These are phyloP conservation scores for Trogon melanurus DNA, from an alignment of 2,113 vertebrate genomes.

Conservation along the genomic window DNA sequence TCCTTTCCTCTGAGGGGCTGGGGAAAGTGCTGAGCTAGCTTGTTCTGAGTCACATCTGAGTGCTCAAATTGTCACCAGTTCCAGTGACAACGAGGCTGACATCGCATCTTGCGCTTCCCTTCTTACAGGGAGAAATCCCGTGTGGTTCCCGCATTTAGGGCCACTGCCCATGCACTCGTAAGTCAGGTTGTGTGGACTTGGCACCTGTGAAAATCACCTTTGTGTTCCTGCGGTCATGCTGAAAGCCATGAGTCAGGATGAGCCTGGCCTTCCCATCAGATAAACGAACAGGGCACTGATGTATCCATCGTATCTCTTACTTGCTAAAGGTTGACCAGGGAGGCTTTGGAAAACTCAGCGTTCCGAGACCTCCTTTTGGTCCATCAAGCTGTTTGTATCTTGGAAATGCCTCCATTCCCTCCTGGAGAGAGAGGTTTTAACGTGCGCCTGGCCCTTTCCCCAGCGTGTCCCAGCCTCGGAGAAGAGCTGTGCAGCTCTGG, in stretches of 20 bases:
- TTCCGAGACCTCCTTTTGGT: neutral
- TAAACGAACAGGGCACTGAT: neutral
- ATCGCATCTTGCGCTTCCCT: neutral
- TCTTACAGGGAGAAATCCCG: neutral
- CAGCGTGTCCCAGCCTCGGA: neutral
- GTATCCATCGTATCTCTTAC: neutral
- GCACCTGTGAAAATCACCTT: neutral
- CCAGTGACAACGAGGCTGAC: neutral
- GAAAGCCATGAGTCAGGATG: neutral
- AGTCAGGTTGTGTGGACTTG: neutral
- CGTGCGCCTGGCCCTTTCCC: neutral
- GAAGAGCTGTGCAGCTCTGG: neutral
- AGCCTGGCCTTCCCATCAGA: neutral
- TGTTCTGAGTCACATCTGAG: neutral
- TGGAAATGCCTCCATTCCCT: neutral
- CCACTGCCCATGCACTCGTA: neutral
- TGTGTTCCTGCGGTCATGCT: neutral
- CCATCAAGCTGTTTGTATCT: neutral
- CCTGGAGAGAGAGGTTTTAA: neutral
- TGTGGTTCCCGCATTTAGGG: neutral
- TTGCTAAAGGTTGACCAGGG: neutral
- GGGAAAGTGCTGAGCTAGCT: slow-evolving; percentile 22
- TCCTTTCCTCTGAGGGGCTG: neutral
- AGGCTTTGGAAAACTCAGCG: neutral
- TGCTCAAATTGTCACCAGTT: neutral